A percentile compares a stretch with the other conserved stretches of the same genome.
phyloP scores from a whole-genome alignment of 1,140 invertebrate species.

The Mizuhopecten yessoensis region DNA sequence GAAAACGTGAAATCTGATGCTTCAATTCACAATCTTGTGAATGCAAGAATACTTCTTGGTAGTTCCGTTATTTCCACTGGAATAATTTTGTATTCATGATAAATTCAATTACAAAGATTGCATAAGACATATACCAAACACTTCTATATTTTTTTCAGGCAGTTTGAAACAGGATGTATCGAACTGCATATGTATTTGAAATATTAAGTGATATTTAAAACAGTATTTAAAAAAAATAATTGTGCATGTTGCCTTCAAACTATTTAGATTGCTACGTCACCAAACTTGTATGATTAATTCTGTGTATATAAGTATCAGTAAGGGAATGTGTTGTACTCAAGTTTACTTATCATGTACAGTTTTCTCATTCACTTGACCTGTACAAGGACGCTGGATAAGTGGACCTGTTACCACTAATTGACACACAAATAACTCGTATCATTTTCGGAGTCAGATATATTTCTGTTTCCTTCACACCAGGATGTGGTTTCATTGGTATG shows the following conservation, averaged over 20 bases:
- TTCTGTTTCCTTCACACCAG: not conserved
- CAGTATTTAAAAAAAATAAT: not conserved
- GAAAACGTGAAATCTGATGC: not conserved
- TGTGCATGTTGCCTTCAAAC: too few relatives aligned
- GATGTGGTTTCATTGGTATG: not conserved
- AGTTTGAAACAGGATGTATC: not conserved
- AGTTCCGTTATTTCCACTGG: not conserved
- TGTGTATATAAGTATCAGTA: not conserved
- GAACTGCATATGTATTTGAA: not conserved
- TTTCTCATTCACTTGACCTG: not conserved
- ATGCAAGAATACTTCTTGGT: not conserved
- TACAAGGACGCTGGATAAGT: not conserved
- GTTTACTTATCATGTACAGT: not conserved
- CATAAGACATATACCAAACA: not conserved
- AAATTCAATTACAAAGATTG: not conserved
- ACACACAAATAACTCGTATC: not conserved
- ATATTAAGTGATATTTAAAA: not conserved
- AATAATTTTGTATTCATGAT: not conserved
- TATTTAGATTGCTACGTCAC: too few relatives aligned
- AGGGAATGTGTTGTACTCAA: not conserved
- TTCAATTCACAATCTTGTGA: not conserved
- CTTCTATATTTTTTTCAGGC: not conserved
- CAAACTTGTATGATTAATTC: not conserved
- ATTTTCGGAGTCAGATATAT: not conserved
- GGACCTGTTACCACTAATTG: not conserved